Conservation (phyloP, 1,140 invertebrate genomes). For the Bombus turneri region DNA sequence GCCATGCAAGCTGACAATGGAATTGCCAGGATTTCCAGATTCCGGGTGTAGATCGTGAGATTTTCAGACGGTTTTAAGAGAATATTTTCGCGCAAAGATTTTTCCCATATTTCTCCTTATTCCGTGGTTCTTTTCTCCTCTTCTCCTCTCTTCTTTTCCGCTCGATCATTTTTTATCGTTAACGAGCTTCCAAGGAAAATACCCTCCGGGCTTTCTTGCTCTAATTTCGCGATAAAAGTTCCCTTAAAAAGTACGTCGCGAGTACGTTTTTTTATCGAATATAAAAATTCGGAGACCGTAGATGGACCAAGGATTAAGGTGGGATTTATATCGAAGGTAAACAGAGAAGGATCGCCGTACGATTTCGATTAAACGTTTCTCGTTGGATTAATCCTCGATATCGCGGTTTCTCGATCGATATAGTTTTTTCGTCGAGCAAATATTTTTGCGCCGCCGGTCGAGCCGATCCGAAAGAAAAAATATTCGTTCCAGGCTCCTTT, state of each 20-base stretch:
- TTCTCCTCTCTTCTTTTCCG: background rate
- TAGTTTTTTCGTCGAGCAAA: too few relatives aligned
- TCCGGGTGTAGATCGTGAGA: background rate
- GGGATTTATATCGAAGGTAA: too few relatives aligned
- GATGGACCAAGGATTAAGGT: background rate
- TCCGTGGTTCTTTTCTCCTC: background rate
- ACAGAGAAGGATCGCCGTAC: too few relatives aligned
- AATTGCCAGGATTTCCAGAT: background rate
- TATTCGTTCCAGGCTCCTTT: too few relatives aligned
- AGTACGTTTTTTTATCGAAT: background rate
- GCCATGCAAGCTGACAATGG: background rate
- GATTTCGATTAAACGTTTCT: too few relatives aligned
- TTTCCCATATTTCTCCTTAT: background rate
- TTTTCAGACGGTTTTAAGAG: background rate
- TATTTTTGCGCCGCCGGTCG: too few relatives aligned
- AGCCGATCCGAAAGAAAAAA: too few relatives aligned
- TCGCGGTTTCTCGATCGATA: too few relatives aligned
- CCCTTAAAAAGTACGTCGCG: too few relatives aligned
- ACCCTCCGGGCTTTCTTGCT: too few relatives aligned
- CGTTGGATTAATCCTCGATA: too few relatives aligned
- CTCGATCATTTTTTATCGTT: background rate
- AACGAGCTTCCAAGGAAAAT: background rate
- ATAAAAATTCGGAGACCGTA: background rate
- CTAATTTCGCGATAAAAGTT: too few relatives aligned
- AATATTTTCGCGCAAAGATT: background rate